A percentile compares a stretch with the other conserved stretches of the same genome.
phyloP scores from a whole-genome alignment of 2,113 vertebrate genomes.

The Gracilinanus agilis region DNA sequence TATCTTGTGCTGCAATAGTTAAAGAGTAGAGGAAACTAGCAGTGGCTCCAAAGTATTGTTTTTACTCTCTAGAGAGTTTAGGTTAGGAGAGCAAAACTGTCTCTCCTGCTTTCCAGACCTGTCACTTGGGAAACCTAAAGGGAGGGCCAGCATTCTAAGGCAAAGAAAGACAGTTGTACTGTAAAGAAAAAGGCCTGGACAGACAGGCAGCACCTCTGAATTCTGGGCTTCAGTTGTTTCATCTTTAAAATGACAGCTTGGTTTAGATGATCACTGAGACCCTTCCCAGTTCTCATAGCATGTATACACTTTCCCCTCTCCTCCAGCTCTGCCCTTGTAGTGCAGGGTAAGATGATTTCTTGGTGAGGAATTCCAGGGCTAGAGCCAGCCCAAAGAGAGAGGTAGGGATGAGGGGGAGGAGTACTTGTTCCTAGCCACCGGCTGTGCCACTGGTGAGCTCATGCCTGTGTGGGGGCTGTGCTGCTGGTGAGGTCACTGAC shows the following conservation, averaged over 20 bases:
- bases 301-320: not conserved
- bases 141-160: not conserved
- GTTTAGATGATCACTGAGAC: not conserved
- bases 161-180: not conserved
- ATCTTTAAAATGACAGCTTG: not conserved
- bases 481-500: conserved; percentile 67
- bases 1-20: not conserved
- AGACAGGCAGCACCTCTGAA: not conserved
- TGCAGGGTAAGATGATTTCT: not conserved
- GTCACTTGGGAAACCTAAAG: not conserved
- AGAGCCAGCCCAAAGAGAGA: conserved; percentile 60
- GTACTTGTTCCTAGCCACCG: conserved; percentile 47
- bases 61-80: not conserved
- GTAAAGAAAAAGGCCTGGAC: not conserved
- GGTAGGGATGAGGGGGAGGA: conserved; percentile 56
- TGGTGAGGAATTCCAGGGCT: conserved; percentile 38
- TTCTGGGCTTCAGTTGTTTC: not conserved
- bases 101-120: not conserved
- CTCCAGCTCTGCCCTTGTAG: not conserved
- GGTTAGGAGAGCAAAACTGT: not conserved
- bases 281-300: not conserved
- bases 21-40: not conserved
- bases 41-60: not conserved
- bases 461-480: conserved; percentile 48
- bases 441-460: conserved; percentile 72